Base-by-base conservation (phyloP, 2,888 invertebrate genomes). In the Anagyrus pseudococci region DNA sequence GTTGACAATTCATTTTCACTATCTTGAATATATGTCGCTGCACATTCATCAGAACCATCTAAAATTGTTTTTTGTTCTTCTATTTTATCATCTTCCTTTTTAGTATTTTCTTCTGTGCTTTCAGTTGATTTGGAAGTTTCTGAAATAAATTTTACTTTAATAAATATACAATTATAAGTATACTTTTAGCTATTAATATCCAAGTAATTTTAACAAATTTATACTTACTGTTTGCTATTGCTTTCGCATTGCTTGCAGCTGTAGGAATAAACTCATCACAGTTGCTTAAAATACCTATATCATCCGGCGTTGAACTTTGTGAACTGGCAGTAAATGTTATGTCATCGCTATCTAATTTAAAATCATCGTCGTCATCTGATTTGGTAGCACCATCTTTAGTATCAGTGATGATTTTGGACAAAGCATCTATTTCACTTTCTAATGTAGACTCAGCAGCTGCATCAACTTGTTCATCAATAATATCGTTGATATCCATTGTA, bases 341-440 rank as follows among this genome's bases (percentile, higher is more conserved):
- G 33, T 63, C 64, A 40, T 64, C 60, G 13, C 37, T 56, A 48
- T 56, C 50, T 25, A 61, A 48, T 53, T 66, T 64, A 37, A 68
- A 62, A 19, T 67, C 66, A 53, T 68, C 60, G 40, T 67, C 58
- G 50, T 58, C 53, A 46, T 62, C 44, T 53, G 56, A 52, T 49
- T 64, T 67, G 15, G 62, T 57, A 26, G 15, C 48, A 4, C 44
- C 33, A 19, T 75, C 74, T 25, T 75, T 74, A 10, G 77, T 72
- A 26, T 79, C 76, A 3, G 74, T 75, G 48, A 77, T 78, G 48
- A 81, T 74, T 60, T 77, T 72, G 53, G 81, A 75, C 49, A 82
- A 67, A 46, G 77, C 75, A 55, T 75, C 76, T 50, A 81, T 75
- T 68, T 80, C 74, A 62, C 79, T 77, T 56, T 80, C 76, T 7